Evolutionary conservation across 1,140 invertebrate species (phyloP).

Genomic region (Nephila pilipes): DNA sequence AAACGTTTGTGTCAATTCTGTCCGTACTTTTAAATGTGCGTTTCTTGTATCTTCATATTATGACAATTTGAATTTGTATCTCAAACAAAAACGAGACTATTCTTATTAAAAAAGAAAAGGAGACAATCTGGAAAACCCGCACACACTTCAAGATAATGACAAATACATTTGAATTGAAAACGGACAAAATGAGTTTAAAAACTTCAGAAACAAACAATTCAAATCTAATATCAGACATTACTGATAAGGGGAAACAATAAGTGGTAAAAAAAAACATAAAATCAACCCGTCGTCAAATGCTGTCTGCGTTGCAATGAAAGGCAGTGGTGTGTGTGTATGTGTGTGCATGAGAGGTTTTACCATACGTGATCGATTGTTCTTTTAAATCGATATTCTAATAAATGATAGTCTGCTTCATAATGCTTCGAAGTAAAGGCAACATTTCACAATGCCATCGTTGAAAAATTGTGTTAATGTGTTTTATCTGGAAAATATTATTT

Average conservation of each 20-base stretch:
- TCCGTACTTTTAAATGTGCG: no score
- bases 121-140: background rate
- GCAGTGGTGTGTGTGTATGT: background rate
- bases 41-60: no score
- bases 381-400: slow-evolving; percentile 53
- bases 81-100: background rate
- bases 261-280: background rate
- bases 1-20: no score
- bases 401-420: slow-evolving; percentile 43
- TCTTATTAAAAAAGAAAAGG: background rate
- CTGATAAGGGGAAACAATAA: background rate
- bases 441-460: slow-evolving; percentile 52
- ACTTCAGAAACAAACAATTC: background rate
- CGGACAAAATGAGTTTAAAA: background rate
- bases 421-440: slow-evolving; percentile 30
- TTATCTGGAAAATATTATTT: slow-evolving; percentile 47
- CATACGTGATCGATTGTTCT: slow-evolving; percentile 36
- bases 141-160: background rate
- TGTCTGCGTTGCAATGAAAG: slow-evolving; percentile 6
- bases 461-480: slow-evolving; percentile 58
- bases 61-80: no score
- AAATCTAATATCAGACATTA: background rate
- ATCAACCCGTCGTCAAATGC: background rate
- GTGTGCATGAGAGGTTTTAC: background rate
- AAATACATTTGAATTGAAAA: background rate